A percentile compares a stretch with the other conserved stretches of the same genome.
phyloP scores from a whole-genome alignment of 2,113 vertebrate genomes.

The Ochotona curzoniae region DNA sequence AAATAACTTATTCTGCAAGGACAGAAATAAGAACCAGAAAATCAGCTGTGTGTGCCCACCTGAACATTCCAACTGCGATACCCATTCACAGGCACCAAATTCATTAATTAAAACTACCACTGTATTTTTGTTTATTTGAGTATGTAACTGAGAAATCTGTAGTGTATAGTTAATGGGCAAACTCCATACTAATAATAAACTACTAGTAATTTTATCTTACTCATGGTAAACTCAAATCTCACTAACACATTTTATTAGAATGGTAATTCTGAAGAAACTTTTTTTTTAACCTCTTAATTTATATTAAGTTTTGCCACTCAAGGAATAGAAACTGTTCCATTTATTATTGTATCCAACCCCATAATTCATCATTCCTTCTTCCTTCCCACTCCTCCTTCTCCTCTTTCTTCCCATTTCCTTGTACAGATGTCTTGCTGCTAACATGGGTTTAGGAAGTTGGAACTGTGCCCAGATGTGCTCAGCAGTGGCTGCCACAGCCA shows the following conservation, averaged over 20 bases:
- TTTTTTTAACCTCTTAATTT: conserved; percentile 46
- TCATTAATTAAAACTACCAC: background rate
- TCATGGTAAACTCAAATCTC: too few relatives aligned
- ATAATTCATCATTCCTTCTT: background rate
- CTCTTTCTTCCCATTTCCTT: background rate
- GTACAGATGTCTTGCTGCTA: background rate
- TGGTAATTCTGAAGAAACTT: conserved; percentile 12
- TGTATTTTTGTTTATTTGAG: background rate
- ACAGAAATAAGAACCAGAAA: background rate
- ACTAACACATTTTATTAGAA: conserved; percentile 13
- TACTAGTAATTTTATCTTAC: too few relatives aligned
- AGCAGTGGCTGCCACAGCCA: background rate
- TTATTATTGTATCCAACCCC: background rate
- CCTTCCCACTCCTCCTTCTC: background rate
- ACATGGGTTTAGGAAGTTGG: background rate
- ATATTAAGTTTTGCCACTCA: conserved; percentile 29
- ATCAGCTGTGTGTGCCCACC: background rate
- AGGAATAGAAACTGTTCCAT: background rate
- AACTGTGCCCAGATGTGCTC: background rate
- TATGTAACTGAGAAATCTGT: conserved; percentile 4
- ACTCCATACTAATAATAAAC: too few relatives aligned
- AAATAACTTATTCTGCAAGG: background rate
- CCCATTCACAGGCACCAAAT: background rate
- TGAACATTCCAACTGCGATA: background rate
- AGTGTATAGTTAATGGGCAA: background rate